phyloP scores from a whole-genome alignment of 2,113 vertebrate genomes.

The Lophura nycthemera region DNA sequence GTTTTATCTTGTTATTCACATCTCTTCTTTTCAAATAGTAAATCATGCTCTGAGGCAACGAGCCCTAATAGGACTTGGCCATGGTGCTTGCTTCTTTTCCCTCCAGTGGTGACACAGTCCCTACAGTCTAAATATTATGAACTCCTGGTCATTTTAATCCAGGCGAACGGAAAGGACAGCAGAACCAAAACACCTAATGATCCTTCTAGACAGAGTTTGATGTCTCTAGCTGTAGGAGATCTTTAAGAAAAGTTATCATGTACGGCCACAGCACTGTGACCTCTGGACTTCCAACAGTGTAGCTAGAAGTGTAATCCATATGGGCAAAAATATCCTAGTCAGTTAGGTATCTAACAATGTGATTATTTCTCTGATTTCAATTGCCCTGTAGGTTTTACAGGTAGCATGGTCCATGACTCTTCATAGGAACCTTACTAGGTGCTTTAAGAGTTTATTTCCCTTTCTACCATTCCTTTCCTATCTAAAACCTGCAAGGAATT shows the following conservation, averaged over 20 bases:
- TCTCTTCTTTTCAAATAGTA: neutral
- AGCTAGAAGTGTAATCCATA: neutral
- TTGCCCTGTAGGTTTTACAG: neutral
- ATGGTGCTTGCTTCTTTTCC: neutral
- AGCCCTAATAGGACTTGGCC: neutral
- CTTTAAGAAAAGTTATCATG: neutral
- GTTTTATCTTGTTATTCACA: constrained; percentile 42
- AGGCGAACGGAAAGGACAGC: neutral
- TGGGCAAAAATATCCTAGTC: neutral
- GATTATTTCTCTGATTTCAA: neutral
- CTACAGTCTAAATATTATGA: neutral
- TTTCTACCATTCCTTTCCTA: neutral
- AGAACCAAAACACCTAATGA: neutral
- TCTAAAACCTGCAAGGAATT: neutral
- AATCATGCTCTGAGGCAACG: neutral
- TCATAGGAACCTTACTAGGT: neutral
- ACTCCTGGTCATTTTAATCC: neutral
- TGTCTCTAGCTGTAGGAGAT: neutral
- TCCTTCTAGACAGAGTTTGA: neutral
- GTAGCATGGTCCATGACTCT: neutral
- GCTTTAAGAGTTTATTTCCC: neutral
- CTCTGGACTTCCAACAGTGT: neutral
- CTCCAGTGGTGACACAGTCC: neutral
- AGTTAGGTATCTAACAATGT: neutral
- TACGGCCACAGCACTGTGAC: neutral